Conservation (phyloP, 2,113 vertebrate genomes). For the Sturnira hondurensis region DNA sequence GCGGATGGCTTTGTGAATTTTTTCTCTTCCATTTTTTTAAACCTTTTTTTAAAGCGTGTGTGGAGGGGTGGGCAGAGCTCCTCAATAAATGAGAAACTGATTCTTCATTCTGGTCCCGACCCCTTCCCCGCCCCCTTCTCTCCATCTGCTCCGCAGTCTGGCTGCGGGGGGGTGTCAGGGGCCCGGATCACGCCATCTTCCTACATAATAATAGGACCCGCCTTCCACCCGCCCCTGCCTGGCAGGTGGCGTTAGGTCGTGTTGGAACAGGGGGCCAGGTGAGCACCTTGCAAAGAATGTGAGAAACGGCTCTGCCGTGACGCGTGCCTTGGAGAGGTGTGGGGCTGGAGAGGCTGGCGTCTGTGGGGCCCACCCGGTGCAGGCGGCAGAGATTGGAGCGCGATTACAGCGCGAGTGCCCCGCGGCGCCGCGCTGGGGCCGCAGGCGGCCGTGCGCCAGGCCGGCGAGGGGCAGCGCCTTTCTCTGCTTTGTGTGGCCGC, state of each 20-base stretch:
- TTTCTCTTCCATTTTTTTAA: constrained; percentile 3
- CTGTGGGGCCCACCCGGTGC: background rate
- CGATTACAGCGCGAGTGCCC: background rate
- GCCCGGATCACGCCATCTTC: background rate
- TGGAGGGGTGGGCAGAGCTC: constrained; percentile 2
- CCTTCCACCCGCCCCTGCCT: background rate
- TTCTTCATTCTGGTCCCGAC: constrained; percentile 1
- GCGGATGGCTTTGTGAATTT: constrained; percentile 67
- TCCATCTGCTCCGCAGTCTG: constrained; percentile 52
- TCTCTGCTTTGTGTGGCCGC: too few species aligned
- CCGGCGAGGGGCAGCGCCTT: too few species aligned
- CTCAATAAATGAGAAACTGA: background rate
- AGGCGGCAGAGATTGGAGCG: background rate
- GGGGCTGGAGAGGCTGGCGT: background rate
- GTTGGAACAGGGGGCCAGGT: constrained; percentile 24
- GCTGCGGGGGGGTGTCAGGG: background rate
- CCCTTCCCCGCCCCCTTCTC: background rate
- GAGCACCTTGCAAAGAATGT: constrained; percentile 46
- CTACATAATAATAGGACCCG: background rate
- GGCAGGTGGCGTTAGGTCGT: constrained; percentile 31
- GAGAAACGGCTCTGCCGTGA: background rate
- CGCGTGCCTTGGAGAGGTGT: background rate
- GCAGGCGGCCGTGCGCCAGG: too few species aligned
- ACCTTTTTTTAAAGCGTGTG: background rate
- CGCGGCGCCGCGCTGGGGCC: too few species aligned